A percentile compares a stretch with the other conserved stretches of the same genome.
Conservation (phyloP, 2,113 vertebrate species). For the Podiceps cristatus region DNA sequence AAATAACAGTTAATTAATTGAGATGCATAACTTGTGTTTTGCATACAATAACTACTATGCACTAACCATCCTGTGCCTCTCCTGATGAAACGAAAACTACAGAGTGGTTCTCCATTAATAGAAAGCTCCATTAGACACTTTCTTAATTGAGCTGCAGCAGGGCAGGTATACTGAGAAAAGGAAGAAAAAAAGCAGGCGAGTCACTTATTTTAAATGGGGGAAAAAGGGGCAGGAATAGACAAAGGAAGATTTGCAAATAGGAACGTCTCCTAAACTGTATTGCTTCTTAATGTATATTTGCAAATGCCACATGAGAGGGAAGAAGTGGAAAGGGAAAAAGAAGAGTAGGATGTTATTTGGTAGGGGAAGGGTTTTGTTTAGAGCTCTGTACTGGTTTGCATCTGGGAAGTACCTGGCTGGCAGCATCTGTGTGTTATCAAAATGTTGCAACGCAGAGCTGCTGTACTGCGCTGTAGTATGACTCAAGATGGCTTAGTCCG, state of each 20-base stretch:
- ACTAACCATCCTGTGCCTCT: not conserved
- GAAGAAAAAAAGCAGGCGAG: not conserved
- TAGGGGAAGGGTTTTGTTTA: not conserved
- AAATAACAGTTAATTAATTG: constrained; percentile 18
- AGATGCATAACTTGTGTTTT: constrained; percentile 6
- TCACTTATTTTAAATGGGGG: not conserved
- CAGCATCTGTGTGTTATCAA: not conserved
- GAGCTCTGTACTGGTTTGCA: not conserved
- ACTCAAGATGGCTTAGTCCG: not conserved
- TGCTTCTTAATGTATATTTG: not conserved
- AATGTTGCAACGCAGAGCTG: not conserved
- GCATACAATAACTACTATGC: not conserved
- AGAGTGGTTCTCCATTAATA: not conserved
- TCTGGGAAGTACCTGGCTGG: not conserved
- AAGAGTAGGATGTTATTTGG: not conserved
- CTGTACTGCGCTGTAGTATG: not conserved
- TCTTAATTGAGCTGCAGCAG: not conserved
- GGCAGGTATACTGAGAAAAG: not conserved
- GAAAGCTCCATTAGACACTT: not conserved
- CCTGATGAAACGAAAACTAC: not conserved
- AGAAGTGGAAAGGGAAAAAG: not conserved
- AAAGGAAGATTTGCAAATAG: not conserved
- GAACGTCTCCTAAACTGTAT: not conserved
- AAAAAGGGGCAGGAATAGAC: not conserved
- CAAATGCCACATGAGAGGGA: not conserved